These are phyloP conservation scores for Myotis davidii DNA, from an alignment of 2,113 vertebrate species.

Conservation along the genomic window DNA sequence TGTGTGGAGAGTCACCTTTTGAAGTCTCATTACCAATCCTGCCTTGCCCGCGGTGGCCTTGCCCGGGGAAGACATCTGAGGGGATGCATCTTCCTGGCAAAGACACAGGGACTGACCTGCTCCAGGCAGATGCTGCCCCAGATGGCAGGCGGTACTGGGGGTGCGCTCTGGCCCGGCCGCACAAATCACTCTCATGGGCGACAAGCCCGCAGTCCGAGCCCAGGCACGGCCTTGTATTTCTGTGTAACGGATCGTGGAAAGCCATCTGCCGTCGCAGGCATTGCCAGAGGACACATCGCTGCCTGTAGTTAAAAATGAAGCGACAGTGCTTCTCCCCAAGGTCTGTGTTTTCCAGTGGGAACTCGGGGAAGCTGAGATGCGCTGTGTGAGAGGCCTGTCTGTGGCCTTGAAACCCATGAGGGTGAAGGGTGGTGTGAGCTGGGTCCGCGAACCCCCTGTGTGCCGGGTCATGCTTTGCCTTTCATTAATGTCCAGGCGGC, in stretches of 20 bases:
- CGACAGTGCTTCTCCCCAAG: slow-evolving; percentile 43
- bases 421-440: not conserved
- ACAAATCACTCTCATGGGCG: slow-evolving; percentile 82
- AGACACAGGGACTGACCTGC: slow-evolving; percentile 76
- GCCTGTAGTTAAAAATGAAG: slow-evolving; percentile 68
- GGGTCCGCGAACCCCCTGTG: not conserved
- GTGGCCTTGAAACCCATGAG: not conserved
- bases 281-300: slow-evolving; percentile 70
- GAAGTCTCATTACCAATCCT: slow-evolving; percentile 70
- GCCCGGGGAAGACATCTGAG: slow-evolving; percentile 66
- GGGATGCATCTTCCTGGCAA: slow-evolving; percentile 68
- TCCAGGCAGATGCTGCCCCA: slow-evolving; percentile 83
- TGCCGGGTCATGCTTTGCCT: not conserved
- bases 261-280: slow-evolving; percentile 79
- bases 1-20: slow-evolving; percentile 56
- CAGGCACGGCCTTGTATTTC: slow-evolving; percentile 71
- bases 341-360: not conserved
- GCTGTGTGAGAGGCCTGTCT: not conserved
- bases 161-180: slow-evolving; percentile 76
- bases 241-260: slow-evolving; percentile 81
- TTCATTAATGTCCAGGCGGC: not conserved
- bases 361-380: not conserved
- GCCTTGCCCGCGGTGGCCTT: slow-evolving; percentile 58
- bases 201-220: slow-evolving; percentile 72
- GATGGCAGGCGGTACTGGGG: slow-evolving; percentile 83